Evolutionary conservation across 2,888 invertebrate genomes (phyloP), one percentile per base, ranked within the genome.

Genomic region (Tetramorium bicarinatum): DNA sequence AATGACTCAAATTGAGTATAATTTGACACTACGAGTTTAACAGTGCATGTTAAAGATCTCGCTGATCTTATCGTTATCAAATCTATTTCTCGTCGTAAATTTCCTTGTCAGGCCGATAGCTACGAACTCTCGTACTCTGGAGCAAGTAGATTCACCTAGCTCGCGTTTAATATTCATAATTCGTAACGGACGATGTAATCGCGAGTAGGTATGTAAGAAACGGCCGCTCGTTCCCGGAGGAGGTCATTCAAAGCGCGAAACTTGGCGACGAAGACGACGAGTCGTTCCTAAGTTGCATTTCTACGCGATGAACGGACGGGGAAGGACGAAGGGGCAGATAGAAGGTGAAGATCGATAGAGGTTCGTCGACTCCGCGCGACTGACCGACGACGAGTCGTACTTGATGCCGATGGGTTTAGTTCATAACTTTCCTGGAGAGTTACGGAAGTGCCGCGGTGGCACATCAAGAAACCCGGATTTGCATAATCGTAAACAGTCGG

Each of bases 261-360:
- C 64, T 77, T 62, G 77, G 59, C 56, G 44, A 21, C 34, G 38
- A 41, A 38, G 29, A 41, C 52, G 79, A 47, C 44, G 38, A 44
- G 49, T 69, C 72, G 21, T 82, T 79, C 47, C 56, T 69, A 83
- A 83, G 82, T 75, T 86, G 83, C 89, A 89, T 89, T 89, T 80
- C 88, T 87, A 62, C 77, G 80, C 80, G 84, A 84, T 82, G 79
- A 38, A 49, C 61, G 71, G 77, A 67, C 83, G 87, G 72, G 82
- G 87, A 87, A 87, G 87, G 86, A 87, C 72, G 83, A 83, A 86
- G 86, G 88, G 86, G 88, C 84, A 85, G 88, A 87, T 87, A 91
- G 85, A 81, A 88, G 86, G 87, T 77, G 76, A 90, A 90, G 90
- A 91, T 91, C 90, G 90, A 91, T 91, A 91, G 86, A 89, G 85